Conservation (phyloP, 2,888 invertebrate species). For the Rotaria socialis region DNA sequence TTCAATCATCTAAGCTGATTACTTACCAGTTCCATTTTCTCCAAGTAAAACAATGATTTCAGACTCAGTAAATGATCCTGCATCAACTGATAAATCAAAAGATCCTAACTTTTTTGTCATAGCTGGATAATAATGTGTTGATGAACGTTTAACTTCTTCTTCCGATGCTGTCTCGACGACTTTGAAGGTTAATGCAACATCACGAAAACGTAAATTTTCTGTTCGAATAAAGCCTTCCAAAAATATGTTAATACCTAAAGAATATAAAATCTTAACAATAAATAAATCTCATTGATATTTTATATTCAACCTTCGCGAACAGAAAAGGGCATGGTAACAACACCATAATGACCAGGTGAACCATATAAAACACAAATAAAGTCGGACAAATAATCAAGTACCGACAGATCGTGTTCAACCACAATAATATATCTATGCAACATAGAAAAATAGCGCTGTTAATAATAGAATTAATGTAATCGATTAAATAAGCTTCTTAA, state of each 20-base stretch:
- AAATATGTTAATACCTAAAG: constrained; percentile 87
- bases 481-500: too few relatives aligned
- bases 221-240: constrained; percentile 98
- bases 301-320: constrained; percentile 79
- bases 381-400: constrained; percentile 94
- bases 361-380: constrained; percentile 98
- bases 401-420: constrained; percentile 97
- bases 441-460: neutral
- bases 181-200: constrained; percentile 91
- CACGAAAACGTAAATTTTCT: constrained; percentile 94
- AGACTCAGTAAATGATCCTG: constrained; percentile 95
- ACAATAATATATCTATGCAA: constrained; percentile 77
- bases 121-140: constrained; percentile 86
- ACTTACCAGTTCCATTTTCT: constrained; percentile 87
- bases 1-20: too few relatives aligned
- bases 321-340: constrained; percentile 98
- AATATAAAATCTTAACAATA: constrained; percentile 41
- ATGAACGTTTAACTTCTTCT: constrained; percentile 84
- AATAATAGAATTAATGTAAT: too few relatives aligned
- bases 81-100: constrained; percentile 74
- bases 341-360: constrained; percentile 95
- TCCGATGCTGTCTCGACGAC: constrained; percentile 90
- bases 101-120: constrained; percentile 71
- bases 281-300: constrained; percentile 19
- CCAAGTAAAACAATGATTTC: constrained; percentile 91